These are phyloP conservation scores for Litoditis marina DNA, from an alignment of 2,888 invertebrate species.

Conservation along the genomic window DNA sequence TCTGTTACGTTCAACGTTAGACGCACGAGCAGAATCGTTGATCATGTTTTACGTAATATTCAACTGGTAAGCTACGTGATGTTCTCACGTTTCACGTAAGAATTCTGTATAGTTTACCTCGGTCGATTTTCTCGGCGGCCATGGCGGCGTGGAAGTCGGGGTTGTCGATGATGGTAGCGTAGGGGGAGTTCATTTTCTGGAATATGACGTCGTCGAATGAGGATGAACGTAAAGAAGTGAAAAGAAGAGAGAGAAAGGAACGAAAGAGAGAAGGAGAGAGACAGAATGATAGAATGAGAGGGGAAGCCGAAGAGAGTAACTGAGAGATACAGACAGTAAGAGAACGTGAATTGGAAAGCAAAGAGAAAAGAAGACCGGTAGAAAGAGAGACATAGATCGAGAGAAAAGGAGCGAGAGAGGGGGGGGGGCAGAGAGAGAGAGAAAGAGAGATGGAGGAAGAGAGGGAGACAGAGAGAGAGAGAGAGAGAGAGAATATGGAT, in stretches of 20 bases:
- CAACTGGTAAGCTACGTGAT: too few species aligned
- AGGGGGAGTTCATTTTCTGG: conserved; percentile 33
- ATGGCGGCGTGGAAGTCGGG: conserved; percentile 38
- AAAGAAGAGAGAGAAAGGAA: neutral
- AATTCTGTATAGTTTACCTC: conserved; percentile 19
- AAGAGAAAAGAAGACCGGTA: neutral
- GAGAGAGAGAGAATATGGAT: neutral
- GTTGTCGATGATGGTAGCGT: conserved; percentile 40
- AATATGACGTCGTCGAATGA: too few species aligned
- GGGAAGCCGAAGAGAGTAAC: neutral
- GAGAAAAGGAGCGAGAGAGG: neutral
- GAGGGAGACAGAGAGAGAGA: neutral
- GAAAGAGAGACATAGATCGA: neutral
- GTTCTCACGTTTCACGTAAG: too few species aligned
- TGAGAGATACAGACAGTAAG: neutral
- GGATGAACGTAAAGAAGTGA: neutral
- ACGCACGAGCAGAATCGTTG: too few species aligned
- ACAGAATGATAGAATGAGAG: neutral
- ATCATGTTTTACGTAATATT: too few species aligned
- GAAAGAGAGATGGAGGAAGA: neutral
- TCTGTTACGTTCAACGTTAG: too few species aligned
- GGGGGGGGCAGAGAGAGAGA: neutral
- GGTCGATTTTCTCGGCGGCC: conserved; percentile 44
- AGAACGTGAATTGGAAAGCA: neutral
- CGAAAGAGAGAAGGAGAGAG: neutral